Conservation (phyloP, 2,888 invertebrate genomes). For the Nomada ferruginata region DNA sequence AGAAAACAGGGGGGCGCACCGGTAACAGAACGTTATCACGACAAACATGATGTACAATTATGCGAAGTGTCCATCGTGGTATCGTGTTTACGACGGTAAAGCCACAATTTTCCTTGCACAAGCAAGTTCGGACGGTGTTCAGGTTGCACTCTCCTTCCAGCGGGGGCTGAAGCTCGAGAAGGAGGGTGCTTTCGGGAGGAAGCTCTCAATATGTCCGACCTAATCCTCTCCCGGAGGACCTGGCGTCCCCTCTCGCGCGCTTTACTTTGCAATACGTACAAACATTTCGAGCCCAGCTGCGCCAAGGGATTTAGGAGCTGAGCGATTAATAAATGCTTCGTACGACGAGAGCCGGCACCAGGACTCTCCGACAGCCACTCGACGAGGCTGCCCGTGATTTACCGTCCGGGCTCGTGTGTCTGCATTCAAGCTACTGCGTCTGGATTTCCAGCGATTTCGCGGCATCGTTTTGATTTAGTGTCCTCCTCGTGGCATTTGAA, state of each 20-base stretch:
- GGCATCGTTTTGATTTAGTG: conserved; percentile 72
- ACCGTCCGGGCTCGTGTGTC: conserved; percentile 69
- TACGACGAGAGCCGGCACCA: conserved; percentile 69
- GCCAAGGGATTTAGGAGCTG: conserved; percentile 81
- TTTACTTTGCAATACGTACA: conserved; percentile 79
- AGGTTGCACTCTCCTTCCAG: conserved; percentile 38
- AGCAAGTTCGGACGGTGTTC: conserved; percentile 52
- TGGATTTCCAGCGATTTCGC: conserved; percentile 73
- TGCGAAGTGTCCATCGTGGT: conserved; percentile 41
- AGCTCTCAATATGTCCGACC: conserved; percentile 81
- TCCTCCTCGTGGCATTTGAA: conserved; percentile 55
- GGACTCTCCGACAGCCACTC: conserved; percentile 75
- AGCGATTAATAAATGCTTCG: conserved; percentile 81
- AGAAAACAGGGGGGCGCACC: conserved; percentile 1
- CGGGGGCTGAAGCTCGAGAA: conserved; percentile 45
- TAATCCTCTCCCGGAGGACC: conserved; percentile 79
- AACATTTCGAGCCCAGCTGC: conserved; percentile 81
- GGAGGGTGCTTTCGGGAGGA: conserved; percentile 72
- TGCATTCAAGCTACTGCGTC: conserved; percentile 68
- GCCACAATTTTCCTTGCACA: conserved; percentile 60
- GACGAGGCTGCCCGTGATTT: conserved; percentile 72
- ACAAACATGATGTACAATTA: conserved; percentile 51
- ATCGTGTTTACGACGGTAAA: conserved; percentile 47
- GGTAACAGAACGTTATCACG: conserved; percentile 38
- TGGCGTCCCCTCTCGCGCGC: conserved; percentile 57